Conservation (phyloP, 2,797 vertebrate species). For the Oreochromis grahami region DNA sequence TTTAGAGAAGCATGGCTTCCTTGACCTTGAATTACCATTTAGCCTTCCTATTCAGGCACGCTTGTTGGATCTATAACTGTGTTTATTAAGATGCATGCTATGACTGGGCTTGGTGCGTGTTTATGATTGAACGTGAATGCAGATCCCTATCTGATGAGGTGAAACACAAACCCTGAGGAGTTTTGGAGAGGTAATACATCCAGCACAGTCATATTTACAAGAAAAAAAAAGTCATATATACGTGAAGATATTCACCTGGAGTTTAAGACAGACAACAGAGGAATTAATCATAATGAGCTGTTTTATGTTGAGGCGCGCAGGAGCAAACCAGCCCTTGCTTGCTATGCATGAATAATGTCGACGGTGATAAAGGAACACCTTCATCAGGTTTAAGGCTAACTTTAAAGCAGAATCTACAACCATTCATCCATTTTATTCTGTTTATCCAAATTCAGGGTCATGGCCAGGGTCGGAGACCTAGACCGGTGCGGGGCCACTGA, state of each 20-base stretch:
- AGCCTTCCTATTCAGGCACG: not conserved
- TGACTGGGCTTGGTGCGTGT: not conserved
- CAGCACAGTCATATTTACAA: constrained; percentile 14
- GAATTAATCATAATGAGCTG: constrained; percentile 9
- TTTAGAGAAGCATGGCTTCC: not conserved
- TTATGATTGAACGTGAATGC: constrained; percentile 37
- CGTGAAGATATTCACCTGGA: constrained; percentile 5
- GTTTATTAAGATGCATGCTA: constrained; percentile 34
- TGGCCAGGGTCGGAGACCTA: not conserved
- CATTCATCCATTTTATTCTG: not conserved
- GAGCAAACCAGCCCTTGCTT: not conserved
- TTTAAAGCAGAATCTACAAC: not conserved
- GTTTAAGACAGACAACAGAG: not conserved
- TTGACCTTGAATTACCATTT: constrained; percentile 33
- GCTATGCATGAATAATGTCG: not conserved
- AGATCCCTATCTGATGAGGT: constrained; percentile 44
- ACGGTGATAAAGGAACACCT: not conserved
- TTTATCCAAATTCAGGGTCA: not conserved
- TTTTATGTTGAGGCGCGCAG: not conserved
- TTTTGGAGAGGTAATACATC: constrained; percentile 8
- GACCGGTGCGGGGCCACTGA: not conserved
- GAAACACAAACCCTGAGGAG: constrained; percentile 1
- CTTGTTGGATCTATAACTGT: constrained; percentile 1
- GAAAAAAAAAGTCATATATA: constrained; percentile 8
- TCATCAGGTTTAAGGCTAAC: not conserved